A percentile compares a stretch with the other conserved stretches of the same genome.
Conservation (phyloP, 2,113 vertebrate genomes). For the Aegypius monachus region DNA sequence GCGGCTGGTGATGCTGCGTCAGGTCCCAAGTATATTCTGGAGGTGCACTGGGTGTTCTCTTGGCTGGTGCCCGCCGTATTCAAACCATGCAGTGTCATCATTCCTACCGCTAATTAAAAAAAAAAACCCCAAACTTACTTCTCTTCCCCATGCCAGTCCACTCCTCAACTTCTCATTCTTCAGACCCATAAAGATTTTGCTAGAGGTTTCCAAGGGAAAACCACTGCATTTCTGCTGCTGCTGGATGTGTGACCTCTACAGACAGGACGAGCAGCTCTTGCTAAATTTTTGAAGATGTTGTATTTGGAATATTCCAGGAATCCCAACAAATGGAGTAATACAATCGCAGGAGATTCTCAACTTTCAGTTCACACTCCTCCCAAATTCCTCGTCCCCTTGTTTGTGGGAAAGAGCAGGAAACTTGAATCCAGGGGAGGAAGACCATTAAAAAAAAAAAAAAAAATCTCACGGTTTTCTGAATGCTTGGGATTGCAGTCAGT, state of each 20-base stretch:
- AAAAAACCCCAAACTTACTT: not conserved
- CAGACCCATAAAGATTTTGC: not conserved
- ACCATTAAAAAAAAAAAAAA: not conserved
- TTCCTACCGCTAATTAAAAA: not conserved
- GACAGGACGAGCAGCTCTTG: not conserved
- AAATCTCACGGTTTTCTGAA: not conserved
- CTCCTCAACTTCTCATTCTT: not conserved
- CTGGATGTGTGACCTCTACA: not conserved
- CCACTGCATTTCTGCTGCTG: accelerated
- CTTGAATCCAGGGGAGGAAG: conserved; percentile 26
- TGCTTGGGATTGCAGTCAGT: not conserved
- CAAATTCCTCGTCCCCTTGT: not conserved
- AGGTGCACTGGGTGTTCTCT: not conserved
- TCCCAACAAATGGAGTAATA: conserved; percentile 13
- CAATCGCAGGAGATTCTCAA: conserved; percentile 26
- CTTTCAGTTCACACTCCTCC: conserved; percentile 37
- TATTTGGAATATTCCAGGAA: conserved; percentile 46
- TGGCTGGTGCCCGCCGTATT: not conserved
- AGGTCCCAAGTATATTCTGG: accelerated
- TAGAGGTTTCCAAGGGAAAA: not conserved
- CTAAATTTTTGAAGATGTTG: not conserved
- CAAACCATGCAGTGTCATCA: not conserved
- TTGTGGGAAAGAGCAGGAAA: conserved; percentile 56
- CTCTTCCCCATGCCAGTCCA: not conserved
- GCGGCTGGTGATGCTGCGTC: not conserved